These are phyloP conservation scores for Chanos chanos DNA, from an alignment of 2,797 vertebrate species.

Conservation along the genomic window DNA sequence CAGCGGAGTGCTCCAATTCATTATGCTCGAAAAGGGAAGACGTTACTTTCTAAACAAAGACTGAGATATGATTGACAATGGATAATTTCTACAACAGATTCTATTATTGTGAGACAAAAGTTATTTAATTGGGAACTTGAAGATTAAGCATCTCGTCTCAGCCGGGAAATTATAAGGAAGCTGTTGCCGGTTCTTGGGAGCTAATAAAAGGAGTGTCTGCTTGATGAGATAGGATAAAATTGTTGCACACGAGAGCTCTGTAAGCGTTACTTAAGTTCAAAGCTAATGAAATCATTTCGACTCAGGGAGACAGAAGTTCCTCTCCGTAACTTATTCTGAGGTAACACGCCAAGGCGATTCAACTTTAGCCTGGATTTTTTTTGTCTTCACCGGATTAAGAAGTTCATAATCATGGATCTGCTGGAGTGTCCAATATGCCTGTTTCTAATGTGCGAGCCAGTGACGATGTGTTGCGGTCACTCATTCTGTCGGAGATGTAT, in stretches of 20 bases:
- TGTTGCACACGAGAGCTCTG: not conserved
- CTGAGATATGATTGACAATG: constrained; percentile 35
- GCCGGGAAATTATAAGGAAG: not conserved
- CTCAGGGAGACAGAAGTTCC: not conserved
- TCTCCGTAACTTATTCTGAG: not conserved
- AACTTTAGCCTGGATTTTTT: not conserved
- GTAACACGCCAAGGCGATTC: not conserved
- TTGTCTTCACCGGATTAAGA: constrained; percentile 13
- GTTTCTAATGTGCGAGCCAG: constrained; percentile 77
- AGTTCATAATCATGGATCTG: constrained; percentile 65
- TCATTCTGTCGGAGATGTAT: constrained; percentile 81
- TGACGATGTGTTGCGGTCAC: constrained; percentile 84
- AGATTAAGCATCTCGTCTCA: not conserved
- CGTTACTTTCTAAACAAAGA: constrained; percentile 44
- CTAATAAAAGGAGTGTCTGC: not conserved
- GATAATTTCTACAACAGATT: constrained; percentile 7
- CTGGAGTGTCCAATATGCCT: constrained; percentile 79
- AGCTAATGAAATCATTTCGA: not conserved
- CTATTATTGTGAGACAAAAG: not conserved
- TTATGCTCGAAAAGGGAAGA: constrained; percentile 31
- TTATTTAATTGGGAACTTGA: not conserved
- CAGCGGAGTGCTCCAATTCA: constrained; percentile 28
- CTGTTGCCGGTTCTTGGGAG: not conserved
- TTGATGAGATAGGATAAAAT: not conserved
- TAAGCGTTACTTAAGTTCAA: constrained; percentile 6